Evolutionary conservation across 2,888 invertebrate species (phyloP).

Genomic region (Eledona agricola): DNA sequence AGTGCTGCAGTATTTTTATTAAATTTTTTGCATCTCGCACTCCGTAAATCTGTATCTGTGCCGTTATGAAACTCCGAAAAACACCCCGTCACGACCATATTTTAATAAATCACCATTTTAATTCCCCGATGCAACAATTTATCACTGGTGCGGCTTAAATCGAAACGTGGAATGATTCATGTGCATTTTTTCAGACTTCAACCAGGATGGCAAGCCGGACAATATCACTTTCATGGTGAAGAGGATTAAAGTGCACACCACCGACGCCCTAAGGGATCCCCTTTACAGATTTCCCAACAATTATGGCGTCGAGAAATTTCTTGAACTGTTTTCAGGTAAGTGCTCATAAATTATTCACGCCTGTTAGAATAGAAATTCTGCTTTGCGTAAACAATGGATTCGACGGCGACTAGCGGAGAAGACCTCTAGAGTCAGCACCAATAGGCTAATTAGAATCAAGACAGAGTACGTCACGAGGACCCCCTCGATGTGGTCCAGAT

Average conservation of each 20-base stretch:
- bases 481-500: constrained; percentile 52
- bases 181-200: constrained; percentile 77
- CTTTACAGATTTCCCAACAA: constrained; percentile 91
- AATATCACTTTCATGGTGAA: constrained; percentile 97
- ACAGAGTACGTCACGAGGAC: constrained; percentile 48
- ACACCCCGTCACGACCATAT: constrained; percentile 28
- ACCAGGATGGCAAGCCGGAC: constrained; percentile 90
- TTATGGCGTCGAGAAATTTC: constrained; percentile 98
- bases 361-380: not conserved
- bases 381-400: constrained; percentile 5
- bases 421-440: constrained; percentile 50
- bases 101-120: constrained; percentile 36
- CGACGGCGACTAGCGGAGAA: constrained; percentile 14
- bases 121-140: constrained; percentile 27
- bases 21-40: constrained; percentile 24
- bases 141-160: constrained; percentile 26
- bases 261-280: constrained; percentile 84
- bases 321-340: constrained; percentile 95
- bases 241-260: constrained; percentile 91
- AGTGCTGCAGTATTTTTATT: constrained; percentile 23
- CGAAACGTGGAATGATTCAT: constrained; percentile 27
- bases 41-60: constrained; percentile 31
- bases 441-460: constrained; percentile 46
- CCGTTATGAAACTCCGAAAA: constrained; percentile 19
- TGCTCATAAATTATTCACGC: constrained; percentile 31